Evolutionary conservation across 2,888 invertebrate genomes (phyloP).

Genomic region (Volucella zonaria): DNA sequence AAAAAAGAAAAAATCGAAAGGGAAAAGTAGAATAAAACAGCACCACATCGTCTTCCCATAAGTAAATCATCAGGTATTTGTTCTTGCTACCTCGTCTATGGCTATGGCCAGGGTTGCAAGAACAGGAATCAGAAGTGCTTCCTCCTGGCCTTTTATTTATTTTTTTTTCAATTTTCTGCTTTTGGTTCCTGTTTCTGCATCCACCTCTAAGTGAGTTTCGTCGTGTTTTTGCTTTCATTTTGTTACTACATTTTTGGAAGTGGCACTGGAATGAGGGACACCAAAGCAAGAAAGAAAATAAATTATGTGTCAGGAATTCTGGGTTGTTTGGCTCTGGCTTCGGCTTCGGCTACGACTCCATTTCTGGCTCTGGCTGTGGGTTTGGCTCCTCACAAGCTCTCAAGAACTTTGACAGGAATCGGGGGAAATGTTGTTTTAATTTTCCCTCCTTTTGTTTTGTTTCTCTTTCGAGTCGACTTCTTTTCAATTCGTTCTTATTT

Average conservation of each 20-base stretch:
- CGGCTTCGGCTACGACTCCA: too few relatives aligned
- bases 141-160: slow-evolving; percentile 27
- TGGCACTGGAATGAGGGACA: not conserved
- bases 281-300: slow-evolving; percentile 57
- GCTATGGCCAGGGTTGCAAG: too few relatives aligned
- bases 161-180: not conserved
- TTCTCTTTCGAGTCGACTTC: slow-evolving; percentile 20
- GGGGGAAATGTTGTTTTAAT: slow-evolving; percentile 70
- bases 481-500: slow-evolving; percentile 52
- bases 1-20: not conserved
- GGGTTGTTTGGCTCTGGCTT: slow-evolving; percentile 28
- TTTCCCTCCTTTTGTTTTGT: slow-evolving; percentile 50
- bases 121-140: slow-evolving; percentile 28
- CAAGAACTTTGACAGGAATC: slow-evolving; percentile 68
- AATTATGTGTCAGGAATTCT: slow-evolving; percentile 69
- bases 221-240: slow-evolving; percentile 18
- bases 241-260: too few relatives aligned
- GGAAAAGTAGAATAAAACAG: not conserved
- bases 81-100: too few relatives aligned
- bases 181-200: slow-evolving; percentile 22
- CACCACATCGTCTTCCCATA: not conserved
- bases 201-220: slow-evolving; percentile 47
- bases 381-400: slow-evolving; percentile 28
- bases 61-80: slow-evolving; percentile 28
- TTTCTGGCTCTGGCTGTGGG: too few relatives aligned